Evolutionary conservation across 2,888 invertebrate species (phyloP).

Genomic region (Trichacis sp.): DNA sequence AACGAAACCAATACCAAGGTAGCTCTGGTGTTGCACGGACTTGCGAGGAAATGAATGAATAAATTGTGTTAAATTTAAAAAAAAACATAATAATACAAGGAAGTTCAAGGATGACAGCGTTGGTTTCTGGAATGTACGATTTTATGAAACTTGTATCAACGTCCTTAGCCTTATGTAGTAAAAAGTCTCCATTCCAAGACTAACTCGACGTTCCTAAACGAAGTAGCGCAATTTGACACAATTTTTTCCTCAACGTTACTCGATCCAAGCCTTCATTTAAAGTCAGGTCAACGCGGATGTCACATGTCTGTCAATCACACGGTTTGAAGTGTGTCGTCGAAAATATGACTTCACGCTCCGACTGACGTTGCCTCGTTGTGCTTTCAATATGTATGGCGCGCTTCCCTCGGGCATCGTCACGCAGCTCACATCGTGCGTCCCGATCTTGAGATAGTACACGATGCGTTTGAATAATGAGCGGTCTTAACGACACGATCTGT

Average conservation of each 20-base stretch:
- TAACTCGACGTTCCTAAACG: too few relatives aligned
- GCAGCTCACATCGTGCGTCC: conserved; percentile 58
- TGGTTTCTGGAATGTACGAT: too few relatives aligned
- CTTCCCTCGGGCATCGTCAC: conserved; percentile 55
- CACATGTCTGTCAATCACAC: conserved; percentile 8
- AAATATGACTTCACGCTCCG: conserved; percentile 45
- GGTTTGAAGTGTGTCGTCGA: conserved; percentile 19
- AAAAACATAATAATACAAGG: too few relatives aligned
- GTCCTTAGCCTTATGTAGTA: too few relatives aligned
- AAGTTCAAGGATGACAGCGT: too few relatives aligned
- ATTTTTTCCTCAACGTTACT: neutral
- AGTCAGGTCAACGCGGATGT: conserved; percentile 1
- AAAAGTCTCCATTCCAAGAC: too few relatives aligned
- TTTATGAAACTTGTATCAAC: too few relatives aligned
- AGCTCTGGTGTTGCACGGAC: too few relatives aligned
- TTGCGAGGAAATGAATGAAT: too few relatives aligned
- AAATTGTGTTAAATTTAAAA: too few relatives aligned
- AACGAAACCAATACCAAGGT: too few relatives aligned
- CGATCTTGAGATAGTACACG: conserved; percentile 63
- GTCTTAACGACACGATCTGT: conserved; percentile 56
- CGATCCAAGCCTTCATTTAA: neutral
- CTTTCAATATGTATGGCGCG: conserved; percentile 63
- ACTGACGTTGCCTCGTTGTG: conserved; percentile 47
- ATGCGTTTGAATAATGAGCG: conserved; percentile 64
- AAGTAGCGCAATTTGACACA: too few relatives aligned